A percentile compares a stretch with the other conserved stretches of the same genome.
These are phyloP conservation scores for Maccullochella peelii DNA, from an alignment of 2,113 vertebrate genomes.

Conservation along the genomic window DNA sequence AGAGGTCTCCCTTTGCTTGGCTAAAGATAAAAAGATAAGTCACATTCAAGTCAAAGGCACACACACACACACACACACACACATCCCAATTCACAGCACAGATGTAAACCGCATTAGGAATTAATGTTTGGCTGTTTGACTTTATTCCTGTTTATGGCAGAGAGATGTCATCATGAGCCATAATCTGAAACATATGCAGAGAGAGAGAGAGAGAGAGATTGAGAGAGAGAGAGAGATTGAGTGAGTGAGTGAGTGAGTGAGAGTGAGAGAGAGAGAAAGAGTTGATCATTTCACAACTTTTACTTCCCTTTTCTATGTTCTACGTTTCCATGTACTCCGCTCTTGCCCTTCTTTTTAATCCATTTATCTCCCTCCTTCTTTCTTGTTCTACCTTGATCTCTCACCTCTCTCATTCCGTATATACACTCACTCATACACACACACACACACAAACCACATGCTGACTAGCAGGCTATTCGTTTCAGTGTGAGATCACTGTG, in stretches of 20 bases:
- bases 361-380: background rate
- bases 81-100: slow-evolving; percentile 24
- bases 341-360: background rate
- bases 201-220: slow-evolving; percentile 12
- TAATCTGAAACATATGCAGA: slow-evolving; percentile 70
- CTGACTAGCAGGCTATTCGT: slow-evolving; percentile 51
- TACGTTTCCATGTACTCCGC: no score
- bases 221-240: slow-evolving; percentile 22
- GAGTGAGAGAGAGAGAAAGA: background rate
- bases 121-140: slow-evolving; percentile 51
- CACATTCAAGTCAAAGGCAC: slow-evolving; percentile 25
- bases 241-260: no score
- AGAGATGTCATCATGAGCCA: slow-evolving; percentile 54
- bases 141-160: slow-evolving; percentile 64
- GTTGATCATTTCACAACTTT: slow-evolving; percentile 40
- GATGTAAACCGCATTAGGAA: slow-evolving; percentile 53
- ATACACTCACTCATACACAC: background rate
- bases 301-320: background rate
- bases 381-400: background rate
- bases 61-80: slow-evolving; percentile 18
- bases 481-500: slow-evolving; percentile 71
- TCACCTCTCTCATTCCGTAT: slow-evolving; percentile 24
- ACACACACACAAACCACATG: slow-evolving; percentile 57
- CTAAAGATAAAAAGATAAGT: slow-evolving; percentile 28
- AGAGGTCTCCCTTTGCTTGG: slow-evolving; percentile 32